Evolutionary conservation across 2,797 vertebrate species (phyloP), one percentile per base, ranked within the genome.

Genomic region (Sus cebifrons): DNA sequence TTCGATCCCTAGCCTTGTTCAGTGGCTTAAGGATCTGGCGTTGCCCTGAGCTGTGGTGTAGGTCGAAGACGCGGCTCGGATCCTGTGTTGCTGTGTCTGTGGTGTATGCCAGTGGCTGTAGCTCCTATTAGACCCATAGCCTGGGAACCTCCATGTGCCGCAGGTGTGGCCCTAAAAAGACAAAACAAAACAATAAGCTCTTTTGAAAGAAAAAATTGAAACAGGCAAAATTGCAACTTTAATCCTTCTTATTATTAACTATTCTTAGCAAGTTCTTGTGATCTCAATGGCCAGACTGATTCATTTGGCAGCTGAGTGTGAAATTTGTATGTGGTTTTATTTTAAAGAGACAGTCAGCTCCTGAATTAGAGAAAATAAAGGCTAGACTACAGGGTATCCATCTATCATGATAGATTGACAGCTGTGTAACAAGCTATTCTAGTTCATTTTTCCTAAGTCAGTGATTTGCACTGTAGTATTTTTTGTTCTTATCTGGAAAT

Each of bases 401-500:
- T 79, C n/a, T 86, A 73, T 29, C 7, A 2, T 62, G 14, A 52
- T 54, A 71, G 16, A 29, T 93, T 62, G 27, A 20, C 32, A 52
- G 54, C 9, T 60, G 36, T 2, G 1, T 36, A 56, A 60, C 1
- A 84, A 94, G n/a, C 23, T 65, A 70, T 91, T 93, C 21, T 65
- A 56, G 15, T 18, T 52, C 54, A 25, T n/a, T 21, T 49, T 64
- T 25, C 65, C 62, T 18, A 71, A 78, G 15, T 78, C 52, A 58
- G 0, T 95, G 40, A 25, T 93, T 91, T 92, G 54, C 44, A 54
- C 32, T 36, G 1, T 71, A 71, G n/a, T 68, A 54, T 64, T 27
- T n/a, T 83, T 85, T 91, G 6, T 87, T 73, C 25, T 94, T 94
- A 74, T 84, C 36, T 96, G 71, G 32, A 52, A 96, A 60, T 92